These are phyloP conservation scores for Varanus komodoensis DNA, from an alignment of 2,113 vertebrate genomes.

Conservation along the genomic window DNA sequence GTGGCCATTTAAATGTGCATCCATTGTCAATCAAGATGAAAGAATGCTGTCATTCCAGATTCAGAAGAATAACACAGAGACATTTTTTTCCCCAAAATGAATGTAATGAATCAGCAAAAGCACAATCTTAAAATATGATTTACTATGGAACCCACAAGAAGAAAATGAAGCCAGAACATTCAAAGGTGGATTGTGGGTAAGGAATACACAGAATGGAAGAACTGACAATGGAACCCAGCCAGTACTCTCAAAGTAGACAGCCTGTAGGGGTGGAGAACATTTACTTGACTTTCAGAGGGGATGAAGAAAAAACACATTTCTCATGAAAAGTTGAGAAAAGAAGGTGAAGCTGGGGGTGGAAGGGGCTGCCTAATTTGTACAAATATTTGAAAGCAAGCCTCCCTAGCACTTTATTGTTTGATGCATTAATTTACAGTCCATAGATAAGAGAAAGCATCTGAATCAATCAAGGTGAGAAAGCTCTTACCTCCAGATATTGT, in stretches of 20 bases:
- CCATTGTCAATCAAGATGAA: neutral
- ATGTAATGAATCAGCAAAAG: neutral
- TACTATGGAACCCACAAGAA: neutral
- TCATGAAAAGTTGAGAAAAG: neutral
- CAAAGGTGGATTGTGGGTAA: neutral
- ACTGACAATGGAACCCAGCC: neutral
- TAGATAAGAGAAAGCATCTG: neutral
- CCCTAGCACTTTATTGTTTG: neutral
- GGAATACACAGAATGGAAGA: neutral
- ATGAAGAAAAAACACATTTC: neutral
- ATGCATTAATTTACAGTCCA: neutral
- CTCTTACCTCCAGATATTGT: neutral
- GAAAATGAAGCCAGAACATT: neutral
- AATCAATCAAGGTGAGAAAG: too few species aligned
- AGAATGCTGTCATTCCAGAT: neutral
- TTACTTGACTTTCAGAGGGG: too few species aligned
- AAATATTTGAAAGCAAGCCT: neutral
- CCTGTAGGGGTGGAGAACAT: neutral
- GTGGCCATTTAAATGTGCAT: neutral
- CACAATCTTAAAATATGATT: neutral
- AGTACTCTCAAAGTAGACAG: slow-evolving; percentile 1
- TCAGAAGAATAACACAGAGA: neutral
- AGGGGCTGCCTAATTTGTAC: neutral
- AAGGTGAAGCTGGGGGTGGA: neutral
- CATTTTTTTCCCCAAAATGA: neutral